Evolutionary conservation across 2,888 invertebrate genomes (phyloP).

Genomic region (Epinotia bilunana): DNA sequence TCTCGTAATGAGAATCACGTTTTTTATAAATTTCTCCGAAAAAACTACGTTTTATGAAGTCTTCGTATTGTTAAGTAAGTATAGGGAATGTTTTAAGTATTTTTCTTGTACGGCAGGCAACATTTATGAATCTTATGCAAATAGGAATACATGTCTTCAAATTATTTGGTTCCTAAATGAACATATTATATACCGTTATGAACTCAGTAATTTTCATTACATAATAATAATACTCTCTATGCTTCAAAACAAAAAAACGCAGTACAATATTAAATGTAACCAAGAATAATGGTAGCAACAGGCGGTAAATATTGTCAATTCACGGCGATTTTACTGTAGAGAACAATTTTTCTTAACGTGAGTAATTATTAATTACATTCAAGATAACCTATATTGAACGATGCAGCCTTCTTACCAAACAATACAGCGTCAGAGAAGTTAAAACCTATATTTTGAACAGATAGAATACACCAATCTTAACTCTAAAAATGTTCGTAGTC

Average conservation of each 20-base stretch:
- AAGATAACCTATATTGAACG: not conserved
- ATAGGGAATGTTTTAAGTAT: not conserved
- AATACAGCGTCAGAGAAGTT: not conserved
- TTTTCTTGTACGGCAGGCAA: not conserved
- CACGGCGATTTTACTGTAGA: not conserved
- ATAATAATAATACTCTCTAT: too few species aligned
- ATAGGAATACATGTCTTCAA: not conserved
- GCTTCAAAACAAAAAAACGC: too few species aligned
- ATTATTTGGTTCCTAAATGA: not conserved
- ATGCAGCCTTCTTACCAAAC: not conserved
- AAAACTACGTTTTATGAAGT: not conserved
- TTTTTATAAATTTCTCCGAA: not conserved
- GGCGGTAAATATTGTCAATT: too few species aligned
- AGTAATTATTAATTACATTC: not conserved
- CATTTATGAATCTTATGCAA: not conserved
- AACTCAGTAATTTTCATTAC: not conserved
- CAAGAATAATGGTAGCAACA: too few species aligned
- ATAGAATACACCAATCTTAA: not conserved
- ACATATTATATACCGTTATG: not conserved
- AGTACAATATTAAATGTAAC: too few species aligned
- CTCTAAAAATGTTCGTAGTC: not conserved
- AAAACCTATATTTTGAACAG: not conserved
- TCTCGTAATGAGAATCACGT: not conserved
- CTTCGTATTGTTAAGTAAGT: not conserved
- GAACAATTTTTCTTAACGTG: not conserved